Conservation (phyloP, 2,113 vertebrate genomes). For the Odobenus rosmarus region DNA sequence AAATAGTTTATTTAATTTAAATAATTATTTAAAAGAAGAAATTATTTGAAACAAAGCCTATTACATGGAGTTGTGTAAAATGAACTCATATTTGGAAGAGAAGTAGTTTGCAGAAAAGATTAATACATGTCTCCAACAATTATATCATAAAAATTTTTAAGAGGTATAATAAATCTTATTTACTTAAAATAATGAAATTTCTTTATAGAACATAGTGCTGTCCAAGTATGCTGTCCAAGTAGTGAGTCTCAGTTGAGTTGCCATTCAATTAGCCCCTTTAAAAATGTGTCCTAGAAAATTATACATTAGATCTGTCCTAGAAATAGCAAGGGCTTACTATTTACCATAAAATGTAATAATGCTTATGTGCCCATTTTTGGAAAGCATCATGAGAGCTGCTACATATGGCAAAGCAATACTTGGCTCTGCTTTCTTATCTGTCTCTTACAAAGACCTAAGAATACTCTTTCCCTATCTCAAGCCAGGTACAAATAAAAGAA, state of each 20-base stretch:
- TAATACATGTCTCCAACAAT: not conserved
- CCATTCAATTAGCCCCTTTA: not conserved
- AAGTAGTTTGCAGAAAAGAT: not conserved
- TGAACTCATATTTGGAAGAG: not conserved
- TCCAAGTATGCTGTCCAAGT: not conserved
- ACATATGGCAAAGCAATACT: accelerated
- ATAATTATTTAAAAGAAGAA: not conserved
- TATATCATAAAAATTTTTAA: not conserved
- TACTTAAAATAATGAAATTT: not conserved
- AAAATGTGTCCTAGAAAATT: not conserved
- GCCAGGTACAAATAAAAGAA: not conserved
- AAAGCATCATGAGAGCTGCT: not conserved
- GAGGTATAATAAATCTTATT: not conserved
- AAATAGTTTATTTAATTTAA: not conserved
- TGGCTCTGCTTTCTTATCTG: not conserved
- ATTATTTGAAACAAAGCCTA: not conserved
- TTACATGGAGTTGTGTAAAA: not conserved
- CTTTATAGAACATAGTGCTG: not conserved
- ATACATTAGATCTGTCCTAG: not conserved
- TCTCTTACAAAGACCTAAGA: not conserved
- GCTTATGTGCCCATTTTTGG: not conserved
- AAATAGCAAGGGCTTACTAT: not conserved
- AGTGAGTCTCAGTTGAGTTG: not conserved
- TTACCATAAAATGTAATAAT: not conserved
- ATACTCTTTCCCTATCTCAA: not conserved